Percentiles rank a stretch among this genome's conserved stretches.
phyloP scores from a whole-genome alignment of 1,140 invertebrate species.

The Helicoverpa zea region DNA sequence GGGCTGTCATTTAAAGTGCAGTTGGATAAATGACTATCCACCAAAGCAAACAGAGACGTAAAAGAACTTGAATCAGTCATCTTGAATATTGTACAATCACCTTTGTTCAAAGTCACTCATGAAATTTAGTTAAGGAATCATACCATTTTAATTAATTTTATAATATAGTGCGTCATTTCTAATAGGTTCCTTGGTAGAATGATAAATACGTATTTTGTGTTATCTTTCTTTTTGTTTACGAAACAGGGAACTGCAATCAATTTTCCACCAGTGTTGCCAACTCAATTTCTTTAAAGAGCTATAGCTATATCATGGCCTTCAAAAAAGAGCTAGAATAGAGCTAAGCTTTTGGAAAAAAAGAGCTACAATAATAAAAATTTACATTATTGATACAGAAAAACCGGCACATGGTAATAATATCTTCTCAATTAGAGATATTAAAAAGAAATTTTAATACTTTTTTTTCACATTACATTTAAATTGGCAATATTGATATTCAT shows the following conservation, averaged over 20 bases:
- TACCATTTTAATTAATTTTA: background rate
- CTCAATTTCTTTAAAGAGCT: too few relatives aligned
- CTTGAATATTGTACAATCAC: conserved; percentile 37
- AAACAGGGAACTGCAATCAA: background rate
- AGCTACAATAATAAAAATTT: too few relatives aligned
- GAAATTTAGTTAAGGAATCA: background rate
- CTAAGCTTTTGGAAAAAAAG: too few relatives aligned
- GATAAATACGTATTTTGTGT: conserved; percentile 11
- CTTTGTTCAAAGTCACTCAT: conserved; percentile 21
- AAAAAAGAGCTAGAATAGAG: too few relatives aligned
- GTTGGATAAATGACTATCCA: conserved; percentile 76
- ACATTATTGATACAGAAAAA: too few relatives aligned
- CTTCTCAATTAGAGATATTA: too few relatives aligned
- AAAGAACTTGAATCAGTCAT: conserved; percentile 67
- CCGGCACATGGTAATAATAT: too few relatives aligned
- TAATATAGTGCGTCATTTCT: background rate
- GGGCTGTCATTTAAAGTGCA: conserved; percentile 62
- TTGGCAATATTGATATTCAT: background rate
- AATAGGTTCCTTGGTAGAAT: background rate
- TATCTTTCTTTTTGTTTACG: conserved; percentile 41
- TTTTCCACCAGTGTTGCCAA: too few relatives aligned
- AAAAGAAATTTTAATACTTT: too few relatives aligned
- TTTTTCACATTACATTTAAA: too few relatives aligned
- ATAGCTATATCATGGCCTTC: too few relatives aligned
- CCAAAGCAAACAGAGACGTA: conserved; percentile 71